Percentiles rank a stretch among this genome's conserved stretches.
phyloP scores from a whole-genome alignment of 2,797 vertebrate species.

The Tapera naevia region DNA sequence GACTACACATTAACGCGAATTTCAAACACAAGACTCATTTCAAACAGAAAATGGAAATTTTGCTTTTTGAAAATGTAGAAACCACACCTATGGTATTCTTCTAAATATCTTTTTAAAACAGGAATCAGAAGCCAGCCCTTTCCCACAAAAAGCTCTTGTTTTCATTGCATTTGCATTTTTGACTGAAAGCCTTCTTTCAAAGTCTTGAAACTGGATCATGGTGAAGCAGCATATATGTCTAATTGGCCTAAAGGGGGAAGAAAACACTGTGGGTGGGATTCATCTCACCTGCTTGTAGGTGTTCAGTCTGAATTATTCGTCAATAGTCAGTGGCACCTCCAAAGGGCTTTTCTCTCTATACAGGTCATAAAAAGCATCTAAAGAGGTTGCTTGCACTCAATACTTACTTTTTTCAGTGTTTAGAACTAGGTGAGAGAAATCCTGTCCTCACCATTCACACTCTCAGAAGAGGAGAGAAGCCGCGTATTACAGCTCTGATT shows the following conservation, averaged over 20 bases:
- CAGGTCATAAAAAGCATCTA: background rate
- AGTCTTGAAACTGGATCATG: constrained; percentile 53
- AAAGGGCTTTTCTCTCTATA: background rate
- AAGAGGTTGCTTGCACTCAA: background rate
- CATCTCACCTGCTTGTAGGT: constrained; percentile 15
- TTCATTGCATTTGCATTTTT: constrained; percentile 64
- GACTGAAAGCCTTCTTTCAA: constrained; percentile 58
- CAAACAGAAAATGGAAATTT: constrained; percentile 56
- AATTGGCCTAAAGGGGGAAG: constrained; percentile 55
- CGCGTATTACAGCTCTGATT: background rate
- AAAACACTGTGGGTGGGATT: constrained; percentile 64
- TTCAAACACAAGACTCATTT: background rate
- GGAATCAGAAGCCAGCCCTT: constrained; percentile 43
- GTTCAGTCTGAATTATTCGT: background rate
- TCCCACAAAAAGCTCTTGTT: constrained; percentile 60
- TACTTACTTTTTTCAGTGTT: background rate
- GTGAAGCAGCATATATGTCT: constrained; percentile 48
- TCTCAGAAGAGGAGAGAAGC: background rate
- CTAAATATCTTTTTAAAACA: constrained; percentile 33
- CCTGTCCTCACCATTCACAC: background rate
- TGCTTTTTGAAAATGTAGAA: constrained; percentile 42
- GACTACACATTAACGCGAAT: background rate
- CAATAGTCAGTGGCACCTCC: background rate
- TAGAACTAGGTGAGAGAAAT: constrained; percentile 13
- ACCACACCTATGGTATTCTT: constrained; percentile 58